Percentiles rank a stretch among this genome's conserved stretches.
phyloP scores from a whole-genome alignment of 2,797 vertebrate species.

The Mareca strepera region DNA sequence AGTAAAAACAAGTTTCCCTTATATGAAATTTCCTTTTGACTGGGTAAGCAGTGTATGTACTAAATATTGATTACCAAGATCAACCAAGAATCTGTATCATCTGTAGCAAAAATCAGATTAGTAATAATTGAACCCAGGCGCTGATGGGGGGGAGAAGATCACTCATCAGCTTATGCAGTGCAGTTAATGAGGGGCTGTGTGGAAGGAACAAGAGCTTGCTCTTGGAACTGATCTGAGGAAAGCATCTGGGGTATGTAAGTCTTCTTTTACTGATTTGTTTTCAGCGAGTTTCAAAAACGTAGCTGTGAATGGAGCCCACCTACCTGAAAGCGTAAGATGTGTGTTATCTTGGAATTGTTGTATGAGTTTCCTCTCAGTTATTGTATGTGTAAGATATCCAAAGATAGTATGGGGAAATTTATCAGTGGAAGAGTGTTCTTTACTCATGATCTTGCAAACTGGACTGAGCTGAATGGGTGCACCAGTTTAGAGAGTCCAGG shows the following conservation, averaged over 20 bases:
- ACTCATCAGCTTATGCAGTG: background rate
- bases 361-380: background rate
- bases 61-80: background rate
- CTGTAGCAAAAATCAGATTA: background rate
- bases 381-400: background rate
- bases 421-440: background rate
- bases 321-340: background rate
- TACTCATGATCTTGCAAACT: background rate
- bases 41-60: background rate
- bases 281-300: background rate
- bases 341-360: accelerated
- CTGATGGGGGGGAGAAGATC: background rate
- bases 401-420: background rate
- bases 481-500: background rate
- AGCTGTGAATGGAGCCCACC: background rate
- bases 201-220: background rate
- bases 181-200: background rate
- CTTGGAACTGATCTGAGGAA: background rate
- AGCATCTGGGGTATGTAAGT: background rate
- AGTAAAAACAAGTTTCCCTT: background rate
- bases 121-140: background rate
- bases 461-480: background rate
- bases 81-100: background rate
- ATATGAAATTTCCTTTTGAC: slow-evolving; percentile 21
- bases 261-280: background rate